Percentiles rank a stretch among this genome's conserved stretches.
Evolutionary conservation across 2,888 invertebrate genomes (phyloP).

Genomic region (Drosophila melanosoma): DNA sequence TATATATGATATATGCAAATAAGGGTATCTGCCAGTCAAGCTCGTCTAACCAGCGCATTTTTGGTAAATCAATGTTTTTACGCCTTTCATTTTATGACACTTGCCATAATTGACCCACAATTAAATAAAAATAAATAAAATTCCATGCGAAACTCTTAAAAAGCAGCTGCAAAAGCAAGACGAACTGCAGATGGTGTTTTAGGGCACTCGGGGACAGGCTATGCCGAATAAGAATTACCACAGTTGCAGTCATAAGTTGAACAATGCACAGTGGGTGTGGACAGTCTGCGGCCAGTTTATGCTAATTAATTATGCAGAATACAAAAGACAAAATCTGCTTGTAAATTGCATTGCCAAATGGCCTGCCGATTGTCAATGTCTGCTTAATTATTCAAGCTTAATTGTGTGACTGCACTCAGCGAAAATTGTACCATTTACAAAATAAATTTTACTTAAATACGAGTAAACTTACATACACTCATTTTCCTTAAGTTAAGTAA

Average conservation of each 20-base stretch:
- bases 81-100: constrained; percentile 2
- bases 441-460: background rate
- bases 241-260: background rate
- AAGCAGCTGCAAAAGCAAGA: constrained; percentile 27
- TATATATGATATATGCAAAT: background rate
- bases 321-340: constrained; percentile 42
- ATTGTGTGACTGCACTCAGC: constrained; percentile 14
- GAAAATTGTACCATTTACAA: background rate
- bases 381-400: constrained; percentile 56
- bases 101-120: constrained; percentile 20
- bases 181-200: constrained; percentile 2
- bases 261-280: constrained; percentile 22
- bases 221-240: constrained; percentile 7
- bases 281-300: constrained; percentile 8
- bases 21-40: background rate
- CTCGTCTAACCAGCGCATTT: background rate
- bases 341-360: constrained; percentile 52
- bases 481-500: background rate
- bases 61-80: constrained; percentile 1
- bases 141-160: constrained; percentile 19
- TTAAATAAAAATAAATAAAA: constrained; percentile 16
- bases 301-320: constrained; percentile 34
- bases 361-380: constrained; percentile 36
- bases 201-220: constrained; percentile 11
- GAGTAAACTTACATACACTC: background rate